Conservation (phyloP, 1,140 invertebrate genomes). For the Bradynema listronoti region DNA sequence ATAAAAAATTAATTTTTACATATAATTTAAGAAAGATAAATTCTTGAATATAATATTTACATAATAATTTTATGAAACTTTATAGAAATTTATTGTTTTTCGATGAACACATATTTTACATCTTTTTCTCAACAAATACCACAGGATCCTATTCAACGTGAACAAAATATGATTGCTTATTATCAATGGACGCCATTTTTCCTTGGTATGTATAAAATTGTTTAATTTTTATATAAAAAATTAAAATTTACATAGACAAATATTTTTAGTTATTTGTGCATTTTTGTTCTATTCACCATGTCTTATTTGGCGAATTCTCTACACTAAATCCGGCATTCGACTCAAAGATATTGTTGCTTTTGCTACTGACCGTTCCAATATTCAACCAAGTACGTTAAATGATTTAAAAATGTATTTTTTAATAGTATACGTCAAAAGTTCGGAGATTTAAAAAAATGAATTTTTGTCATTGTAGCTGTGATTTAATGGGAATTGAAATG, state of each 20-base stretch:
- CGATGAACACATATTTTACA: slow-evolving; percentile 50
- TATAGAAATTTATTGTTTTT: slow-evolving; percentile 59
- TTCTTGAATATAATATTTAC: background rate
- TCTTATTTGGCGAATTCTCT: slow-evolving; percentile 46
- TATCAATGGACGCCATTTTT: slow-evolving; percentile 64
- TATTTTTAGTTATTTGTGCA: slow-evolving; percentile 44
- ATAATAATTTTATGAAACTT: slow-evolving; percentile 4
- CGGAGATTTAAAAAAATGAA: background rate
- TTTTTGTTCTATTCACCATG: slow-evolving; percentile 56
- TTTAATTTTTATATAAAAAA: background rate
- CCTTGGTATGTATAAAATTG: slow-evolving; percentile 25
- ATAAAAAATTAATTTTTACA: too few relatives aligned
- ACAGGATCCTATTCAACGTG: slow-evolving; percentile 32
- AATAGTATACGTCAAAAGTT: slow-evolving; percentile 1
- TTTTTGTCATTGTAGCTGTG: slow-evolving; percentile 17
- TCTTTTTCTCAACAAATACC: slow-evolving; percentile 45
- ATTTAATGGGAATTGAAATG: too few relatives aligned
- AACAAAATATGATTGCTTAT: slow-evolving; percentile 56
- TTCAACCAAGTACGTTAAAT: slow-evolving; percentile 43
- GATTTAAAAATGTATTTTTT: background rate
- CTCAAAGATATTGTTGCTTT: slow-evolving; percentile 53
- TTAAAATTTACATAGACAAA: slow-evolving; percentile 20
- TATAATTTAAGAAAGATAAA: background rate
- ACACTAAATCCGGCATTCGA: slow-evolving; percentile 46
- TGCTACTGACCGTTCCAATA: slow-evolving; percentile 52